Base-by-base conservation (phyloP, 2,888 invertebrate species). In the Dasypolia templi region DNA sequence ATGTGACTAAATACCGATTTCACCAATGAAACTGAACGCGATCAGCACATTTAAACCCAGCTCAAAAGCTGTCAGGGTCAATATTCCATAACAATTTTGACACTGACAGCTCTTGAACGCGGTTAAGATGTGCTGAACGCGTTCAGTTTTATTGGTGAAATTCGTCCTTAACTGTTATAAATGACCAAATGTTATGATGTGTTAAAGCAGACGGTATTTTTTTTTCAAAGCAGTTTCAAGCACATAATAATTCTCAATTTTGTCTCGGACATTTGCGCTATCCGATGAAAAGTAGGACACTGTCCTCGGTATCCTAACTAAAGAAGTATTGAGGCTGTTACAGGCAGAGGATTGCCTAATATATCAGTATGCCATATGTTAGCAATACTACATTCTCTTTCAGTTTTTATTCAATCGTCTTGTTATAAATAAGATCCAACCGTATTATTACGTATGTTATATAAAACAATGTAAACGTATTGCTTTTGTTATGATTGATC, bases 401-500 rank as follows among this genome's bases (percentile, higher is more conserved):
- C 3, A 4, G 11, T 22, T 9, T 42, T 35, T 22, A 32, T 75
- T 70, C 9, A 51, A 42, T 35, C 6, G 51, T 22, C 32, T 44
- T 17, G 26, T 53, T 35, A 35, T 44, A 22, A 53, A 77, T 62
- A 75, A 53, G 14, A 19, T 22, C 6, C 6, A 46, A 46, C 3
- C 32, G 2, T 64, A 64, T 63, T 17, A 75, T 55, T 53, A 61
- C 29, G 3, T 53, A 1, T 56, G 32, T 32, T 29, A 5, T 42
- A 49, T 49, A 42, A 49, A 67, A 67, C 68, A 67, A 67, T 58
- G 64, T 14, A 46, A 29, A 35, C 66, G 12, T 56, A 32, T 32
- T 55, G 35, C 5, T 78, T 69, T 75, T 32, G 53, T n/a, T 61
- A 77, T 58, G 5, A 77, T 66, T 22, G 49, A 65, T 26, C 32